Base-by-base conservation (phyloP, 2,113 vertebrate species). In the Nanorana parkeri region DNA sequence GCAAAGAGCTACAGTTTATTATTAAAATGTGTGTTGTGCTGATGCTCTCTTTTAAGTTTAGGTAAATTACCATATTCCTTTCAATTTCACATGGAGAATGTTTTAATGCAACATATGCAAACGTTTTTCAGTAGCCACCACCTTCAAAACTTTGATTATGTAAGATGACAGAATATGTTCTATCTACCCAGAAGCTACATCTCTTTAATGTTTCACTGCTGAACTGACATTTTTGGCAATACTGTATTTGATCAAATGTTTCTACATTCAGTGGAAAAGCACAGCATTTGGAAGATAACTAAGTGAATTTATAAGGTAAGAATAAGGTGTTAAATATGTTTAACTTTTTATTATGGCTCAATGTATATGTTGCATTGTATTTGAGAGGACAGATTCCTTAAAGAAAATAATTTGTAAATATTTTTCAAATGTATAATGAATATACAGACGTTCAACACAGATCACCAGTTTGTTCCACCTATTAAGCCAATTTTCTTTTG, bases 121-220 rank as follows among this genome's bases (percentile, higher is more conserved):
- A 75, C 15, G 58, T 36, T 21, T 19, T 68, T 75, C 17, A 21
- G 55, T 23, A 41, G 16, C 32, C 61, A 6, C 72, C 19, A 23
- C 72, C 26, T 36, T 19, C 11, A 60, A 41, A 58, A 13, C 54
- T 41, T 3, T 6, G 28, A 75, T 75, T 60, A 75, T 61, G 56
- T 61, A 60, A 61, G 56, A 41, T 41, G 72, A 75, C 54, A 74
- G 66, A 41, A 10, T 36, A 3, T 29, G 28, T 61, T 75, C n/a
- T 41, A 16, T 36, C 13, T 15, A 61, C 28, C 72, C 56, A 28
- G 28, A 75, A 56, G 72, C 72, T 41, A 36, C 15, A 47, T 20
- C 20, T 32, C 72, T 75, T 75, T 75, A 58, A 75, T 75, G 72
- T 61, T 75, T 75, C 56, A 75, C n/a, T 41, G 72, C 29, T 61